Evolutionary conservation across 2,888 invertebrate genomes (phyloP).

Genomic region (Phaedon cochleariae): DNA sequence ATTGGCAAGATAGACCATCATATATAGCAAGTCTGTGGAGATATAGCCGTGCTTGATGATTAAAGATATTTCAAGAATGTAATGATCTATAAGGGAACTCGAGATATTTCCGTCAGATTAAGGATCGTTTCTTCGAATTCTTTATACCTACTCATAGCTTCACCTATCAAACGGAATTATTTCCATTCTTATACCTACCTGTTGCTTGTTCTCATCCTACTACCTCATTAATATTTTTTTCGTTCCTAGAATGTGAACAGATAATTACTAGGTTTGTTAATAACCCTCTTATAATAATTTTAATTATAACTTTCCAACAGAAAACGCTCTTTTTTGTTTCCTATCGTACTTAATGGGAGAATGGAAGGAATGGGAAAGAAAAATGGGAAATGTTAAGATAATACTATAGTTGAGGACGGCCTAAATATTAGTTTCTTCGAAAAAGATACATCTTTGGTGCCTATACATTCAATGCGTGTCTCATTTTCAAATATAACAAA

Average conservation of each 20-base stretch:
- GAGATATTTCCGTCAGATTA: slow-evolving; percentile 17
- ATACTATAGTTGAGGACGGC: not conserved
- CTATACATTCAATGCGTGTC: no score
- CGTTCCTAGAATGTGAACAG: slow-evolving; percentile 32
- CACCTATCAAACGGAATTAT: slow-evolving; percentile 30
- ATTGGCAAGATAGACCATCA: no score
- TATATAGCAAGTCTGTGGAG: no score
- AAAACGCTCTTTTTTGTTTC: not conserved
- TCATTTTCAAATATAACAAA: no score
- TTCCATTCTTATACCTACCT: slow-evolving; percentile 39
- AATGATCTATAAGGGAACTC: not conserved
- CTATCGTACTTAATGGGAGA: not conserved
- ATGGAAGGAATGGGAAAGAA: not conserved
- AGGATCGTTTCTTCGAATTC: slow-evolving; percentile 19
- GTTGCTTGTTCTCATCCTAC: slow-evolving; percentile 33
- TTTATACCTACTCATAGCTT: no score
- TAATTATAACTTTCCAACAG: slow-evolving; percentile 26
- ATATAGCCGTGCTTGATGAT: not conserved
- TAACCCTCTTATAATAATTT: slow-evolving; percentile 26
- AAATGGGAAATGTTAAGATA: not conserved
- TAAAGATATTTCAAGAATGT: not conserved
- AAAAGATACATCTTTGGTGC: no score
- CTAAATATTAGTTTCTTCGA: not conserved
- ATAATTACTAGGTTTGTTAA: slow-evolving; percentile 35
- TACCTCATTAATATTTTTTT: slow-evolving; percentile 39